Evolutionary conservation across 2,113 vertebrate species (phyloP).

Genomic region (Alces alces): DNA sequence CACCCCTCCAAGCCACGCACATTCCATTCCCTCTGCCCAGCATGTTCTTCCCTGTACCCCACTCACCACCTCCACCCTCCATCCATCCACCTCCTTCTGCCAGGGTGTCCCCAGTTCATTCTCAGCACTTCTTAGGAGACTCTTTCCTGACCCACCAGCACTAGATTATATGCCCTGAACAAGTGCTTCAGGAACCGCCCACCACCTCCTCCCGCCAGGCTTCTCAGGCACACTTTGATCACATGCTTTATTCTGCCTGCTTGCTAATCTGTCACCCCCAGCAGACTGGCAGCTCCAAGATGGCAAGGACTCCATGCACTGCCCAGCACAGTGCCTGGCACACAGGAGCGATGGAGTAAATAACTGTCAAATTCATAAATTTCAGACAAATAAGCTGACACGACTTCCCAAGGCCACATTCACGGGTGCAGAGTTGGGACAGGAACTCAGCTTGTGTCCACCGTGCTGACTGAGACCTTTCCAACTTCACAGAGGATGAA

Average conservation of each 20-base stretch:
- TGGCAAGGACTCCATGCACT: background rate
- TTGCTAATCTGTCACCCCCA: background rate
- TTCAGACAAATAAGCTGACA: background rate
- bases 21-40: background rate
- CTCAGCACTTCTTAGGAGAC: background rate
- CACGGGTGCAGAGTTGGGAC: background rate
- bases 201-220: background rate
- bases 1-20: background rate
- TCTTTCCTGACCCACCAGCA: background rate
- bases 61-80: background rate
- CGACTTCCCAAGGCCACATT: background rate
- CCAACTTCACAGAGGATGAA: background rate
- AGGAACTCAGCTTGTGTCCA: background rate
- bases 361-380: background rate
- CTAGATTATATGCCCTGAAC: background rate
- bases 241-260: background rate
- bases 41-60: background rate
- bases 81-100: background rate
- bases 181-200: background rate
- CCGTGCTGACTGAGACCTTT: background rate
- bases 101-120: background rate
- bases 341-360: background rate
- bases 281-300: background rate
- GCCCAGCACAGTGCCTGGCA: background rate
- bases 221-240: accelerated